Evolutionary conservation across 2,113 vertebrate genomes (phyloP), one percentile per base, ranked within the genome.

Genomic region (Todiramphus chloris): DNA sequence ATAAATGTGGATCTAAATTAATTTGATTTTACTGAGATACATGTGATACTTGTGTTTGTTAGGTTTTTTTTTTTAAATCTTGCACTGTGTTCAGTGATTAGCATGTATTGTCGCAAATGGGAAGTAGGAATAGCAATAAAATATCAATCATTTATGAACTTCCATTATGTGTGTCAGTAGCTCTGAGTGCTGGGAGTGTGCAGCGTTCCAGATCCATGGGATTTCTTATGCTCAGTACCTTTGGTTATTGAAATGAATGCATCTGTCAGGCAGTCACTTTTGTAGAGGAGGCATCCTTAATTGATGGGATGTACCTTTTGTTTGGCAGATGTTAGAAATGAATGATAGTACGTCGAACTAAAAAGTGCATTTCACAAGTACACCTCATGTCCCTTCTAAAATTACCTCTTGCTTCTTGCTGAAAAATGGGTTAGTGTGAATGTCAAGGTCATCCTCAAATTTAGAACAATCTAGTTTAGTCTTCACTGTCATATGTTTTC

Each of bases 371-470:
- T 90, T 93, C 62, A 66, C 43, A 31, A 56, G 43, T 48, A 51
- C 37, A 31, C 41, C 55, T 50, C 9, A 31, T 58, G 24, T 56
- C 13, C 41, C 48, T 79, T 69, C 20, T 2, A 35, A 83, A 90
- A 88, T 83, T 33, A 53, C 46, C 76, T 92, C 80, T 90, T 90
- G 43, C n/a, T 56, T 89, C 39, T 53, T 85, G 66, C 25, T 85
- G 78, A 55, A 83, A 94, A 95, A 51, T 83, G 31, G 25, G 81
- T 87, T 94, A 93, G 41, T 85, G n/a, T 53, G 25, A 78, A 67
- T n/a, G 66, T 91, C 87, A 95, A 93, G 94, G 88, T 94, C 88
- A 82, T 90, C 67, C 35, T 84, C 66, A 76, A 75, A 87, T 92
- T 77, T 28, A 72, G 64, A 78, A 28, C 37, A 53, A 30, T 77